Evolutionary conservation across 2,113 vertebrate species (phyloP).

Genomic region (Nesoenas mayeri): DNA sequence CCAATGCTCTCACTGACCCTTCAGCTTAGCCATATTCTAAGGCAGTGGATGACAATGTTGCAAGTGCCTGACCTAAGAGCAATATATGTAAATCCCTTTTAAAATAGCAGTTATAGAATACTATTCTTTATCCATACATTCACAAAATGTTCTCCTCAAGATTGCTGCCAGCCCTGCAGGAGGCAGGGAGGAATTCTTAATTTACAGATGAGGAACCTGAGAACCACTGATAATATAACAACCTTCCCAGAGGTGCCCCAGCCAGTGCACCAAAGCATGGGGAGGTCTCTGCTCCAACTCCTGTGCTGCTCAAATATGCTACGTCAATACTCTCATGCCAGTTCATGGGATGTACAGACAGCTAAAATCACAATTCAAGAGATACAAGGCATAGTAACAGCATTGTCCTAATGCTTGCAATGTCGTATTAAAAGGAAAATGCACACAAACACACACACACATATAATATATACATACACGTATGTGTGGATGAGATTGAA

Average conservation of each 20-base stretch:
- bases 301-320: background rate
- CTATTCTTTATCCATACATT: background rate
- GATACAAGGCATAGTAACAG: background rate
- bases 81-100: background rate
- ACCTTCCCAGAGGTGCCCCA: background rate
- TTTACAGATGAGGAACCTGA: background rate
- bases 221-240: background rate
- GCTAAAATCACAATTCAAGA: background rate
- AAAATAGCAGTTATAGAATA: background rate
- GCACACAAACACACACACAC: background rate
- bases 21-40: background rate
- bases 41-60: background rate
- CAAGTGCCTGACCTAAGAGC: background rate
- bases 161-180: background rate
- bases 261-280: background rate
- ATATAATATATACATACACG: too few relatives aligned
- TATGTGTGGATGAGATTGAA: background rate
- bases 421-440: background rate
- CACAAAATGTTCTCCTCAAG: background rate
- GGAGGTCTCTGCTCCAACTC: background rate
- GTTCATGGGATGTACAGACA: background rate
- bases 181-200: background rate
- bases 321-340: fast-evolving
- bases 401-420: background rate
- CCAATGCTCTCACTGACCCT: background rate